phyloP scores from a whole-genome alignment of 2,113 vertebrate species.

The Pelusios castaneus region DNA sequence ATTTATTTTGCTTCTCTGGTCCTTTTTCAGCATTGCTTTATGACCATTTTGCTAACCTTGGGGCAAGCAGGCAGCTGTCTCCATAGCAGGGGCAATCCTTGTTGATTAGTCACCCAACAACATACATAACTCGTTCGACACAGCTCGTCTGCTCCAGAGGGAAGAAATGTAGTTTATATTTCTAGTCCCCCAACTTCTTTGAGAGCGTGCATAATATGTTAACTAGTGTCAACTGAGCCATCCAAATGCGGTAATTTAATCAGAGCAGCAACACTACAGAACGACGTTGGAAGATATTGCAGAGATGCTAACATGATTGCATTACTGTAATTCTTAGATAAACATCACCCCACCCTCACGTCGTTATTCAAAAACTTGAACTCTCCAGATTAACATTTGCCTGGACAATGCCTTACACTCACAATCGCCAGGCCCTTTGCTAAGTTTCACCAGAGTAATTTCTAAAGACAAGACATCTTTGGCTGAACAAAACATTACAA shows the following conservation, averaged over 20 bases:
- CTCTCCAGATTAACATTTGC: constrained; percentile 57
- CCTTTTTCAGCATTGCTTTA: background rate
- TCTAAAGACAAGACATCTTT: constrained; percentile 36
- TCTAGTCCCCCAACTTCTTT: background rate
- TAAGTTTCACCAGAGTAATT: constrained; percentile 35
- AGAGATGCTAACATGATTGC: background rate
- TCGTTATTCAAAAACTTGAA: constrained; percentile 52
- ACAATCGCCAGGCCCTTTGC: constrained; percentile 29
- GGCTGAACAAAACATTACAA: constrained; percentile 9
- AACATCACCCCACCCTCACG: constrained; percentile 5
- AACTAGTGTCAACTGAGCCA: background rate
- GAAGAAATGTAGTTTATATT: background rate
- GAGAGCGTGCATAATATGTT: background rate
- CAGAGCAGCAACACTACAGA: background rate
- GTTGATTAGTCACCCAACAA: background rate
- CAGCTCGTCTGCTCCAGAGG: accelerated
- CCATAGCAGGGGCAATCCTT: background rate
- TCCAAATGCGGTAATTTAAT: accelerated
- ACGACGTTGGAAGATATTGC: constrained; percentile 16
- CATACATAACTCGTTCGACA: background rate
- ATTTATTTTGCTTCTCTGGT: constrained; percentile 45
- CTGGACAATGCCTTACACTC: constrained; percentile 27
- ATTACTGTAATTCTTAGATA: constrained; percentile 35
- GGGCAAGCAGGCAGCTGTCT: background rate
- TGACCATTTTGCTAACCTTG: background rate